A percentile compares a stretch with the other conserved stretches of the same genome.
phyloP scores from a whole-genome alignment of 2,113 vertebrate genomes.

The Megaceryle torquata region DNA sequence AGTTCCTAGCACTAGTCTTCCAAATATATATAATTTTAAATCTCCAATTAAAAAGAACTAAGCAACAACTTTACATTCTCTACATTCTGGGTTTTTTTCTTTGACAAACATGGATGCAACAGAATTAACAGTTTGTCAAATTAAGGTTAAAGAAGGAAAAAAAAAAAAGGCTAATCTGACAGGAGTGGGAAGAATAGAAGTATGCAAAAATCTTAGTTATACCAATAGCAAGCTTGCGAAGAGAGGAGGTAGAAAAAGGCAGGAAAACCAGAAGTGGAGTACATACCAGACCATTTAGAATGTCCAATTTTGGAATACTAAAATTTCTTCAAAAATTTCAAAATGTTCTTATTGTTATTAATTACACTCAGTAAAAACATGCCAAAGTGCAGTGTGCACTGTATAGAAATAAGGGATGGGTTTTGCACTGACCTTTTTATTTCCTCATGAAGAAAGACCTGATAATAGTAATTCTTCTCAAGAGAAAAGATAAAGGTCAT shows the following conservation, averaged over 20 bases:
- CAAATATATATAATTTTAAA: background rate
- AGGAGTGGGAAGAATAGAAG: background rate
- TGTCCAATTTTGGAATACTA: background rate
- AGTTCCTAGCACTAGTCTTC: background rate
- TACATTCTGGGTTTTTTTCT: background rate
- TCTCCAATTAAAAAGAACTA: background rate
- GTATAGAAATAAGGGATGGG: background rate
- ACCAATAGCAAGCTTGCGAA: background rate
- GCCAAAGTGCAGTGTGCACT: background rate
- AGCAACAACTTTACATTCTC: background rate
- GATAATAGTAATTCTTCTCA: conserved; percentile 46
- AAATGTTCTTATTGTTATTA: conserved; percentile 12
- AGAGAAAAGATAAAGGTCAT: conserved; percentile 60
- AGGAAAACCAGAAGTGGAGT: background rate
- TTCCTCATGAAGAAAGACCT: conserved; percentile 11
- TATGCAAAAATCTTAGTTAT: background rate
- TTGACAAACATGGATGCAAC: background rate
- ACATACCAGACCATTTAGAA: background rate
- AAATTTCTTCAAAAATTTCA: background rate
- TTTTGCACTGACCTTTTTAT: conserved; percentile 52
- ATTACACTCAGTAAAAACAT: conserved; percentile 23
- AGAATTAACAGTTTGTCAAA: background rate
- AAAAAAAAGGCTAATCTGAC: background rate
- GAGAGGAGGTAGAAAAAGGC: background rate
- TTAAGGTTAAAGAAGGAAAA: background rate